These are phyloP conservation scores for Portunus trituberculatus DNA, from an alignment of 1,140 invertebrate species.

Conservation along the genomic window DNA sequence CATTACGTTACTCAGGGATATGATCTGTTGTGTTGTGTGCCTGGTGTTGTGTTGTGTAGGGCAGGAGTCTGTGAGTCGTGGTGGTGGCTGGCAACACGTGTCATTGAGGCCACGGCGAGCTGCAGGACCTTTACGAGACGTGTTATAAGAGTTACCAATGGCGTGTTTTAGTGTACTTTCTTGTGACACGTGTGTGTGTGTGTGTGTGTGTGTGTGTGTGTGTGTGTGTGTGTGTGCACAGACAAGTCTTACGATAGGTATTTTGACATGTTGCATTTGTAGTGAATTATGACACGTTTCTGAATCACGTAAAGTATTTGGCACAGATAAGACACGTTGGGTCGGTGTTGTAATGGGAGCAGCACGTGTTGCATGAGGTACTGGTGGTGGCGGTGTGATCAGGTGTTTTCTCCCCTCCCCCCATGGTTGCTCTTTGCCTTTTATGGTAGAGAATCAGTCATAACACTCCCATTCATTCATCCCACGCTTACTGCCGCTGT, in stretches of 20 bases:
- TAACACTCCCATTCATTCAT: no score
- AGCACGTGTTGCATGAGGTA: not conserved
- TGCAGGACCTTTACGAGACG: not conserved
- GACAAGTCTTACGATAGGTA: not conserved
- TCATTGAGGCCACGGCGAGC: not conserved
- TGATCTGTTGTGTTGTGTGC: not conserved
- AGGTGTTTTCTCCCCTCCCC: not conserved
- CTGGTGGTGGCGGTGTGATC: not conserved
- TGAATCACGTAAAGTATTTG: not conserved
- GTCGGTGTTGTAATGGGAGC: not conserved
- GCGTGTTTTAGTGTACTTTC: no score
- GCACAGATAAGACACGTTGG: not conserved
- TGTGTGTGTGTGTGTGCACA: no score
- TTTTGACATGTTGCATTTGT: not conserved
- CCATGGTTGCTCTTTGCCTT: not conserved
- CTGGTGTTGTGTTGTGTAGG: not conserved
- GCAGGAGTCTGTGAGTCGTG: not conserved
- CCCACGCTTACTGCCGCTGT: no score
- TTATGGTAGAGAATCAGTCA: no score
- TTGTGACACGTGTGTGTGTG: no score
- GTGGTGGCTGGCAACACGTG: not conserved
- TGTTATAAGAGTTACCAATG: not conserved
- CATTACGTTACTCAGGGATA: not conserved
- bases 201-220: no score
- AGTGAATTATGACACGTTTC: not conserved